A percentile compares a stretch with the other conserved stretches of the same genome.
phyloP scores from a whole-genome alignment of 2,888 invertebrate genomes.

The Meteorus cinctellus region DNA sequence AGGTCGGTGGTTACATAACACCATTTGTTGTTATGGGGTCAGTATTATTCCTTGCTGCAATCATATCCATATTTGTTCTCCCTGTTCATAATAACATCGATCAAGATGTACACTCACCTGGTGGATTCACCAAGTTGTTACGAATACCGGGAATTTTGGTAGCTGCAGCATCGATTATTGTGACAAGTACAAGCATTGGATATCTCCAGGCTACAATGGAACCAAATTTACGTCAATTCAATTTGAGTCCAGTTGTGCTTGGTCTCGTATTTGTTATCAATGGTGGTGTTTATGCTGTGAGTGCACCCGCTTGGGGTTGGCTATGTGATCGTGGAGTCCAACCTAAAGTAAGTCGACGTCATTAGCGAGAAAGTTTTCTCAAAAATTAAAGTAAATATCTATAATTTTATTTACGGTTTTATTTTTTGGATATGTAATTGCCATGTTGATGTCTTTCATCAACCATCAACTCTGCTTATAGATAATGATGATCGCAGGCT shows the following conservation, averaged over 20 bases:
- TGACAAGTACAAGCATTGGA: constrained; percentile 87
- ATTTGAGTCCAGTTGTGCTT: constrained; percentile 80
- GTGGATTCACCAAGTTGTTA: constrained; percentile 80
- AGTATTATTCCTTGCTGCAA: constrained; percentile 82
- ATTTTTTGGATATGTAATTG: not conserved
- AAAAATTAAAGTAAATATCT: constrained; percentile 9
- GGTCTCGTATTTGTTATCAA: constrained; percentile 90
- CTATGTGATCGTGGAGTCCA: constrained; percentile 81
- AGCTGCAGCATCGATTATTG: constrained; percentile 82
- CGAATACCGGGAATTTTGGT: constrained; percentile 84
- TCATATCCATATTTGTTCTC: constrained; percentile 83
- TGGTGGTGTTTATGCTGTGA: constrained; percentile 85
- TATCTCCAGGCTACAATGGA: constrained; percentile 93
- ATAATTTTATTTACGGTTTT: not conserved
- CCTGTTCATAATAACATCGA: constrained; percentile 80
- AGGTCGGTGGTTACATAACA: constrained; percentile 84
- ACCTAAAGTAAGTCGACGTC: constrained; percentile 76
- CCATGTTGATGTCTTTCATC: constrained; percentile 11
- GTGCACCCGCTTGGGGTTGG: constrained; percentile 88
- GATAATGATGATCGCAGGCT: constrained; percentile 80
- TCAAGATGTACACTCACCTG: constrained; percentile 75
- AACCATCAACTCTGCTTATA: constrained; percentile 48
- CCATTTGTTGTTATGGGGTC: constrained; percentile 89
- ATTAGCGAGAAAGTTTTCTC: not conserved
- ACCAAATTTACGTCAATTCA: constrained; percentile 85